Evolutionary conservation across 2,888 invertebrate species (phyloP).

Genomic region (Brenthis hecate): DNA sequence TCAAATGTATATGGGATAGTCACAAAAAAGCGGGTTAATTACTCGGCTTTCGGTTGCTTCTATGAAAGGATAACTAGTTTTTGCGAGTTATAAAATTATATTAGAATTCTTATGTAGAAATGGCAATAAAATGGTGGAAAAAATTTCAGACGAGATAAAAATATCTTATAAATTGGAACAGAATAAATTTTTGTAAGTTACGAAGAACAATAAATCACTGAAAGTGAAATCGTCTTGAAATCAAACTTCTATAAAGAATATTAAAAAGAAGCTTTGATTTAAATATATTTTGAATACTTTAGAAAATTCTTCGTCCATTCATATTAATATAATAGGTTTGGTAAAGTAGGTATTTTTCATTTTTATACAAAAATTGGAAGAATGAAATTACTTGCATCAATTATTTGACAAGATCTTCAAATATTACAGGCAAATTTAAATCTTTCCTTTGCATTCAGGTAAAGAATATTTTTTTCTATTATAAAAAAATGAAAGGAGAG

Average conservation of each 20-base stretch:
- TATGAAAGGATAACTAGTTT: conserved; percentile 72
- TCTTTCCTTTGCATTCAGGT: conserved; percentile 64
- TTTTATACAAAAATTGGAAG: conserved; percentile 8
- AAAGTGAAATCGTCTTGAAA: conserved; percentile 8
- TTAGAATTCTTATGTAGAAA: conserved; percentile 1
- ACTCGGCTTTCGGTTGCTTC: conserved; percentile 67
- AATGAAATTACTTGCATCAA: conserved; percentile 26
- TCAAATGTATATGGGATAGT: conserved; percentile 76
- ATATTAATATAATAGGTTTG: not conserved
- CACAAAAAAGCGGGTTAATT: conserved; percentile 80
- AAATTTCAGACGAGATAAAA: conserved; percentile 3
- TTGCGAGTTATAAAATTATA: conserved; percentile 39
- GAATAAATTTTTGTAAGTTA: not conserved
- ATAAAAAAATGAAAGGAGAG: conserved; percentile 14
- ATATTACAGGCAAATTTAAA: conserved; percentile 38
- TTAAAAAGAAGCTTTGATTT: conserved; percentile 11
- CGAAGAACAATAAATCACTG: conserved; percentile 12
- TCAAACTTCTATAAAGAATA: conserved; percentile 12
- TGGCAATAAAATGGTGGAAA: not conserved
- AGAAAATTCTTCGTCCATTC: not conserved
- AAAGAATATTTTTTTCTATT: conserved; percentile 45
- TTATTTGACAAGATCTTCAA: conserved; percentile 23
- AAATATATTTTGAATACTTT: conserved; percentile 18
- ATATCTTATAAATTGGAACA: not conserved
- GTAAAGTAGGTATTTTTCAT: conserved; percentile 13